A percentile compares a stretch with the other conserved stretches of the same genome.
Conservation (phyloP, 2,113 vertebrate species). For the Psophia crepitans region DNA sequence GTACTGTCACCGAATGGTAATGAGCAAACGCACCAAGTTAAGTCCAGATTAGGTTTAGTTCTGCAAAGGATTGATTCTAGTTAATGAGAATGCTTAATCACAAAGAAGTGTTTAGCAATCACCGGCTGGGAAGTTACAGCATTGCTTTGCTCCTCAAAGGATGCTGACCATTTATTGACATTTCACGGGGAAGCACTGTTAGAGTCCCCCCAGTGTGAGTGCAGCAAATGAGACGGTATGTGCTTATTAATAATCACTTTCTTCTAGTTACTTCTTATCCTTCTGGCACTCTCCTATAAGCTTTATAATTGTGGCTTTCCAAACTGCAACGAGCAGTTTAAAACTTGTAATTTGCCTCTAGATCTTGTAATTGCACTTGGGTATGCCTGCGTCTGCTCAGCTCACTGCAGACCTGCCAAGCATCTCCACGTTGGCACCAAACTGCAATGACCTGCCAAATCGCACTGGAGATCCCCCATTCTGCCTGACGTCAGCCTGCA, state of each 20-base stretch:
- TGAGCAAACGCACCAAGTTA: not conserved
- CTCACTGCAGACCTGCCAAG: not conserved
- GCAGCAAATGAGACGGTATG: not conserved
- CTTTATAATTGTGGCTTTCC: not conserved
- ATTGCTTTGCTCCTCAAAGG: not conserved
- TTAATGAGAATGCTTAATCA: not conserved
- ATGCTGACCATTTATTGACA: not conserved
- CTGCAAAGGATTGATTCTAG: not conserved
- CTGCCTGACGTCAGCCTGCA: not conserved
- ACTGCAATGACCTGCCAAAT: not conserved
- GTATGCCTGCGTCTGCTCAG: not conserved
- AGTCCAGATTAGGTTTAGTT: not conserved
- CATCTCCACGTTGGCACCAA: not conserved
- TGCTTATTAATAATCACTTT: not conserved
- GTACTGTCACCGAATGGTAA: not conserved
- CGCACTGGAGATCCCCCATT: not conserved
- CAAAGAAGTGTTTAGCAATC: not conserved
- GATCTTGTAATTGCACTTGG: not conserved
- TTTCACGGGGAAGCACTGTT: not conserved
- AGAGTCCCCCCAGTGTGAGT: not conserved
- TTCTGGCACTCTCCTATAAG: not conserved
- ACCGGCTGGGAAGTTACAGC: not conserved
- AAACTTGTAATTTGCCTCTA: not conserved
- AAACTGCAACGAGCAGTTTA: not conserved
- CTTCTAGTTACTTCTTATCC: not conserved